Evolutionary conservation across 1,140 invertebrate genomes (phyloP).

Genomic region (Drosophila lini): DNA sequence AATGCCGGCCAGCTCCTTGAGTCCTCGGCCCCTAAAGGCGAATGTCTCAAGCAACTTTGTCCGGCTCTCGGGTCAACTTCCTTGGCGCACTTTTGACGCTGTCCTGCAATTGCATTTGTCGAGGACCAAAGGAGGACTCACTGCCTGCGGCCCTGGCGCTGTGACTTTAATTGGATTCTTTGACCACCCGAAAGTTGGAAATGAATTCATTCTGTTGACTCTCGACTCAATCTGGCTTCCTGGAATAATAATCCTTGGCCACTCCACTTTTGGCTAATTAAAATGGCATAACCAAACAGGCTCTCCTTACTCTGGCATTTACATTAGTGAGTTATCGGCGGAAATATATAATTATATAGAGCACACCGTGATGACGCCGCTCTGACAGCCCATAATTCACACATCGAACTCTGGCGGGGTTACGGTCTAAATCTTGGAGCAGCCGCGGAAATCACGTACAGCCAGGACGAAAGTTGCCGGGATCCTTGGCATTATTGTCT

Average conservation of each 20-base stretch:
- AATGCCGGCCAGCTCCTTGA: slow-evolving; percentile 71
- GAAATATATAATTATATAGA: slow-evolving; percentile 25
- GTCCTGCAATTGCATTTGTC: slow-evolving; percentile 41
- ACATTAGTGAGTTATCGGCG: slow-evolving; percentile 63
- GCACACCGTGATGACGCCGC: slow-evolving; percentile 51
- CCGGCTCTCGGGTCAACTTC: slow-evolving; percentile 38
- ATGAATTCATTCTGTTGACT: slow-evolving; percentile 42
- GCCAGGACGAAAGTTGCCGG: slow-evolving; percentile 64
- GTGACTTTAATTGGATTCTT: slow-evolving; percentile 76
- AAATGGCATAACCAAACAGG: slow-evolving; percentile 71
- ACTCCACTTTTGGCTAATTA: slow-evolving; percentile 75
- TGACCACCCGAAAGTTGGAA: slow-evolving; percentile 23
- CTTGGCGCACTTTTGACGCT: slow-evolving; percentile 47
- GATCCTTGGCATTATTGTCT: slow-evolving; percentile 79
- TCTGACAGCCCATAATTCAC: slow-evolving; percentile 69
- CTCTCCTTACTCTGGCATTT: slow-evolving; percentile 16
- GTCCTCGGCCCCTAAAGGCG: slow-evolving; percentile 28
- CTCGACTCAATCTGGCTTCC: slow-evolving; percentile 33
- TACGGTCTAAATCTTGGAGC: slow-evolving; percentile 60
- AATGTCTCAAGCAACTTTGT: slow-evolving; percentile 44
- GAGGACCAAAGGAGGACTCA: slow-evolving; percentile 22
- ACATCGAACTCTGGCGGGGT: slow-evolving; percentile 56
- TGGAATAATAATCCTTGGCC: slow-evolving; percentile 21
- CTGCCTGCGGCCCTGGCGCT: slow-evolving; percentile 33
- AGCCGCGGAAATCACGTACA: slow-evolving; percentile 73